Percentiles rank a stretch among this genome's conserved stretches.
Conservation (phyloP, 1,140 invertebrate genomes). For the Scaptomyza graminum region DNA sequence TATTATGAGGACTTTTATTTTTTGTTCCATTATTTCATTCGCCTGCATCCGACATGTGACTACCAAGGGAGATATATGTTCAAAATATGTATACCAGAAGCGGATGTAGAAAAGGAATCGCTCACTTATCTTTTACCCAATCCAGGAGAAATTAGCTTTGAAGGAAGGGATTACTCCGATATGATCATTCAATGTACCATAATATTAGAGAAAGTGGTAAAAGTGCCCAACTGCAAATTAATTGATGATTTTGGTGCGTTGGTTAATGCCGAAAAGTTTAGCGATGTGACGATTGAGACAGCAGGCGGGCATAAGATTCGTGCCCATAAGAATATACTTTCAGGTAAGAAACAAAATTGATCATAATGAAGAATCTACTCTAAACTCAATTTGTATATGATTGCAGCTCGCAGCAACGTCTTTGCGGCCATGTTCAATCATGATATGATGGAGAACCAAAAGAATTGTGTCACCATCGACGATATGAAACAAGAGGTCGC, state of each 20-base stretch:
- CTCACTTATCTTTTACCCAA: too few species aligned
- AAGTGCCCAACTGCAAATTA: background rate
- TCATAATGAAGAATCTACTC: too few species aligned
- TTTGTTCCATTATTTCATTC: too few species aligned
- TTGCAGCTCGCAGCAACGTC: constrained; percentile 8
- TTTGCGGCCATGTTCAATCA: constrained; percentile 11
- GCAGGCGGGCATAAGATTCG: background rate
- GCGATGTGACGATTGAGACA: constrained; percentile 6
- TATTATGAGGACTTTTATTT: too few species aligned
- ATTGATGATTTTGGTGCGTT: background rate
- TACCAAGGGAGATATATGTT: too few species aligned
- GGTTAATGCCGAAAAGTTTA: background rate
- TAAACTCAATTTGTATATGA: background rate
- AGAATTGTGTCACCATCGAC: background rate
- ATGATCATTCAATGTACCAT: too few species aligned
- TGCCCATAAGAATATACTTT: background rate
- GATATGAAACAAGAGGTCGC: background rate
- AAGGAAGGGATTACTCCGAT: too few species aligned
- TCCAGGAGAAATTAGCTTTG: too few species aligned
- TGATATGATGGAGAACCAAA: background rate
- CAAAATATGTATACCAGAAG: too few species aligned
- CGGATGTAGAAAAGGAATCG: too few species aligned
- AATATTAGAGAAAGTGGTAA: too few species aligned
- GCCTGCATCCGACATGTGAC: too few species aligned
- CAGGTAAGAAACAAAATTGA: background rate